Conservation (phyloP, 2,888 invertebrate species). For the Nemoura dubitans region DNA sequence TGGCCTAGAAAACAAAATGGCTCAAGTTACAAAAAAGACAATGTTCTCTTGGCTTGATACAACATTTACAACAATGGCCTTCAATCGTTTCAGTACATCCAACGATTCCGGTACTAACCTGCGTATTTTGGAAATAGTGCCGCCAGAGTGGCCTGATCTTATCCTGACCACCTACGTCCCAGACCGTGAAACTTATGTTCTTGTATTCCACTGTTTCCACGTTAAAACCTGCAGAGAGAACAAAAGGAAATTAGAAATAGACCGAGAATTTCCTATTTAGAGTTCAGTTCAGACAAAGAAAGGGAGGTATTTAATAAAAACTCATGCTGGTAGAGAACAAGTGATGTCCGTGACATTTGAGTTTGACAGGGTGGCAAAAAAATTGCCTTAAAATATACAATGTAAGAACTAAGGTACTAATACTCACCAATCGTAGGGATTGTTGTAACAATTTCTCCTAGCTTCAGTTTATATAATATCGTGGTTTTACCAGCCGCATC, state of each 20-base stretch:
- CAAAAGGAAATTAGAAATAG: no score
- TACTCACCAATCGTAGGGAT: constrained; percentile 99
- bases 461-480: constrained; percentile 99
- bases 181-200: constrained; percentile 98
- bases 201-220: constrained; percentile 99
- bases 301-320: no score
- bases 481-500: constrained; percentile 99
- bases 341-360: constrained; percentile 29
- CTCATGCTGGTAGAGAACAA: no score
- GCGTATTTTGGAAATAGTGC: constrained; percentile 98
- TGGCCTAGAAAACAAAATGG: no score
- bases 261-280: no score
- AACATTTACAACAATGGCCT: no score
- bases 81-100: no score
- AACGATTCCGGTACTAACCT: no score
- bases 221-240: constrained; percentile 87
- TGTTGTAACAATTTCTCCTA: constrained; percentile 99
- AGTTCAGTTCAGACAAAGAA: no score
- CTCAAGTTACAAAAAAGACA: no score
- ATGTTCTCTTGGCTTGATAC: no score
- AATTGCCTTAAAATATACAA: neutral
- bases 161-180: constrained; percentile 98
- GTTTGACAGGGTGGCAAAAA: neutral
- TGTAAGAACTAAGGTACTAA: neutral
- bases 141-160: constrained; percentile 98